Percentiles rank a stretch among this genome's conserved stretches.
phyloP scores from a whole-genome alignment of 2,797 vertebrate genomes.

The Falco naumanni region DNA sequence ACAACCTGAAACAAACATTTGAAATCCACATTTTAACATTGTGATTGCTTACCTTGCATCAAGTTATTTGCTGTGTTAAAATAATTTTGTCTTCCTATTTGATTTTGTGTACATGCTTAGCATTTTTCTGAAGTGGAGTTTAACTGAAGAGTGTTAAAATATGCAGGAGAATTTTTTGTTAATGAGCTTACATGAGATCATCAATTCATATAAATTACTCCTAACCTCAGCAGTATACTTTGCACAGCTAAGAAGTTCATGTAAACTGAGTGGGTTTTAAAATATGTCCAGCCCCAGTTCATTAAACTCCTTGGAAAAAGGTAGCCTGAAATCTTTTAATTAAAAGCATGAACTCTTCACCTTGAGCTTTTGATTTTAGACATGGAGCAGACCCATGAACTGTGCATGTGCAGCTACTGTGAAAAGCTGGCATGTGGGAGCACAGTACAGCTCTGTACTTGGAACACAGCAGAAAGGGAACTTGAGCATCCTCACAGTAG shows the following conservation, averaged over 20 bases:
- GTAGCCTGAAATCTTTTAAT: neutral
- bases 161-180: neutral
- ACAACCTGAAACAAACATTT: neutral
- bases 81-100: neutral
- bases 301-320: neutral
- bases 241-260: neutral
- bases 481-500: neutral
- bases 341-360: neutral
- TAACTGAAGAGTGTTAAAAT: neutral
- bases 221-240: neutral
- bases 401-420: neutral
- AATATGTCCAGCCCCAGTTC: neutral
- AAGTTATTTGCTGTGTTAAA: neutral
- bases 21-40: neutral
- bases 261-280: neutral
- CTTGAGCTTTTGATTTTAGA: neutral
- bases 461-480: neutral
- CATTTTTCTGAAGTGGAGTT: neutral
- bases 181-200: neutral
- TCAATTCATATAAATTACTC: neutral
- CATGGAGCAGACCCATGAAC: neutral
- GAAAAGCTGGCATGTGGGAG: neutral
- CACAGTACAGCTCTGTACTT: neutral
- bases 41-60: neutral
- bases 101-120: neutral